Conservation (phyloP, 2,888 invertebrate genomes). For the Leptinotarsa juncta region DNA sequence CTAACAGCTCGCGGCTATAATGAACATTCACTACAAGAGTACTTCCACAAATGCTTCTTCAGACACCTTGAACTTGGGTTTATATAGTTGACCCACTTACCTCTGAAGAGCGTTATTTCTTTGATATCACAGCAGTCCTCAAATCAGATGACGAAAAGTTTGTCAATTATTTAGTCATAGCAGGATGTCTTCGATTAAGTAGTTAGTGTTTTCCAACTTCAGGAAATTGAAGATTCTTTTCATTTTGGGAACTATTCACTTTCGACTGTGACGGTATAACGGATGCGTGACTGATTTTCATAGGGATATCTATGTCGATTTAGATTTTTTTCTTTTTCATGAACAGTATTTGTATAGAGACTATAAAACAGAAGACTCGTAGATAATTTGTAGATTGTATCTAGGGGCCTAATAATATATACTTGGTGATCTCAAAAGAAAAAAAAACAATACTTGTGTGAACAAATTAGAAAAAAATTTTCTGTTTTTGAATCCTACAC, state of each 20-base stretch:
- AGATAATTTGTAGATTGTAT: too few species aligned
- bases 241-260: not conserved
- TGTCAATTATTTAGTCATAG: conserved; percentile 7
- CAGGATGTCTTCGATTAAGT: conserved; percentile 3
- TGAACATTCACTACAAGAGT: conserved; percentile 52
- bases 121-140: conserved; percentile 24
- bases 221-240: not conserved
- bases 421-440: too few species aligned
- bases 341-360: too few species aligned
- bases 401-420: too few species aligned
- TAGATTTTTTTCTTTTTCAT: not conserved
- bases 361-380: too few species aligned
- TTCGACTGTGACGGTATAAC: not conserved
- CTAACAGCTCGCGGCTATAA: conserved; percentile 9
- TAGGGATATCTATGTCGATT: not conserved
- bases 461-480: too few species aligned
- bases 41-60: conserved; percentile 66
- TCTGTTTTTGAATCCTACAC: too few species aligned
- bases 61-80: conserved; percentile 84
- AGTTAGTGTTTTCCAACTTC: not conserved
- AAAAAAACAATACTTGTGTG: too few species aligned
- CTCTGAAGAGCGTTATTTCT: conserved; percentile 37
- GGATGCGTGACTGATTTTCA: not conserved
- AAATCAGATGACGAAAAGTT: conserved; percentile 15
- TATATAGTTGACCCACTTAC: conserved; percentile 86